Evolutionary conservation across 2,888 invertebrate species (phyloP), one percentile per base, ranked within the genome.

Genomic region (Hoplodrina blanda): DNA sequence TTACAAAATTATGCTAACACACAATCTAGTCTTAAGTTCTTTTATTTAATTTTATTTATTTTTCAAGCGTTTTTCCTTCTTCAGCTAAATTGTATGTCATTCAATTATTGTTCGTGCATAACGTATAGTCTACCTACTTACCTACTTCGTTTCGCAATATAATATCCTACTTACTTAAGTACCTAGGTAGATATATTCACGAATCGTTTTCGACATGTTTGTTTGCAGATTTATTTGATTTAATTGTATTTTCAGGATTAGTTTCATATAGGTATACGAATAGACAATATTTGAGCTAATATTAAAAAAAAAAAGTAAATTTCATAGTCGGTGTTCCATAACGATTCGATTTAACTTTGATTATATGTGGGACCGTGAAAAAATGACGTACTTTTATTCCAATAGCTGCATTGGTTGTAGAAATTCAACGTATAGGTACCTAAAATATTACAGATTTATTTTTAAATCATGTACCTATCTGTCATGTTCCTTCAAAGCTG

Each of bases 71-170:
- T 71, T 52, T 52, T 69, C 17, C n/a, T 41, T 41, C 15, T 17
- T 37, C 13, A 25, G 25, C 53, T 19, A 15, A 13, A 50, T 3
- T 44, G 20, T 50, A 46, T 71, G 25, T 46, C 19, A 65, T 53
- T 53, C 65, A 65, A 71, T 71, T 72, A 65, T 72, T 64, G 11
- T 65, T 72, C 72, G 65, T 65, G 72, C 46, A 30, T 71, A 71
- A 71, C 52, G 13, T 17, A 19, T 37, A 46, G 19, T 64, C 17
- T 19, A 65, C 46, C 41, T 33, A 15, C 44, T 30, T 33, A 15
- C 13, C 44, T 44, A 17, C 46, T 11, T 64, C 64, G 0, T 17
- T 52, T 37, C 15, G 56, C 33, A 37, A 57, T 56, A 56, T 41
- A 30, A 8, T n/a, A 55, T 3, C 13, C 11, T 13, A 41, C 41